Conservation (phyloP, 2,797 vertebrate genomes). For the Urophycis tenuis region DNA sequence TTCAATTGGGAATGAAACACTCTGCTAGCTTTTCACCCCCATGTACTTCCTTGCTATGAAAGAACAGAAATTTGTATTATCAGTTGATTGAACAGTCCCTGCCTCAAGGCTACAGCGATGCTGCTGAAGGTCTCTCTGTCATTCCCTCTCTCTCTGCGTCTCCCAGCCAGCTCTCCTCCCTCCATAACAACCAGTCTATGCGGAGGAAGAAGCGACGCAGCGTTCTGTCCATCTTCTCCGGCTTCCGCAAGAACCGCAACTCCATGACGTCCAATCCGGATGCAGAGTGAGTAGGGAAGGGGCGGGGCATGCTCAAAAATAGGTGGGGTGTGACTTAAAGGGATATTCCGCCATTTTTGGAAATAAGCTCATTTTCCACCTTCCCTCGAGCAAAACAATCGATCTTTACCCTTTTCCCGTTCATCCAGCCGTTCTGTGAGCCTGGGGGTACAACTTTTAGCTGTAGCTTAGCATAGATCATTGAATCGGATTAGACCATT, state of each 20-base stretch:
- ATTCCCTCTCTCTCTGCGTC: slow-evolving; percentile 1
- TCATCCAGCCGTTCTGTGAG: no score
- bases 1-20: no score
- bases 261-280: slow-evolving; percentile 70
- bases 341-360: no score
- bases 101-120: not conserved
- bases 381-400: no score
- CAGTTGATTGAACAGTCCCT: not conserved
- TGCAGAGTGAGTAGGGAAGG: slow-evolving; percentile 46
- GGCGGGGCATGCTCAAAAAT: slow-evolving; percentile 20
- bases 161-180: slow-evolving; percentile 69
- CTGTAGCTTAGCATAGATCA: no score
- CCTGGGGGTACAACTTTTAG: no score
- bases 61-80: not conserved
- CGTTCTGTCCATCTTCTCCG: slow-evolving; percentile 71
- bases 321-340: no score
- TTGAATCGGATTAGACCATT: no score
- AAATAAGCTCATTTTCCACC: no score
- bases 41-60: no score
- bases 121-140: not conserved
- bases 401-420: no score
- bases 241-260: slow-evolving; percentile 73
- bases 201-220: slow-evolving; percentile 74
- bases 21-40: no score
- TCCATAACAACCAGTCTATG: slow-evolving; percentile 69